Base-by-base conservation (phyloP, 1,140 invertebrate species). In the Listronotus bonariensis region DNA sequence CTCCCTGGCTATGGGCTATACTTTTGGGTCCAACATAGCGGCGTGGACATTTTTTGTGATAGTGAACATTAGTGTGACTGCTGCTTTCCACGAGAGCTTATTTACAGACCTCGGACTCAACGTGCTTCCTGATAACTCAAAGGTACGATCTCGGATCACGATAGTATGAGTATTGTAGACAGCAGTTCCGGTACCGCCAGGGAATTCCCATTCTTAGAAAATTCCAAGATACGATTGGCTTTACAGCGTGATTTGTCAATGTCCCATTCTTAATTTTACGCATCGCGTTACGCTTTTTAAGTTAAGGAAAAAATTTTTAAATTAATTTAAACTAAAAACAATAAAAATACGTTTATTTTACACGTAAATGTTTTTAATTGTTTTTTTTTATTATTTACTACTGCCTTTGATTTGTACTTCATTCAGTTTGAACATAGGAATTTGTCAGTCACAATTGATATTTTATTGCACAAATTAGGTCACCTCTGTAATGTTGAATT, bases 1-100 rank as follows among this genome's bases (percentile, higher is more conserved):
- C 48, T 65, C 59, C 60, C 68, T 63, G 72, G 72, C 70, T 72
- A 74, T 74, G 72, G 72, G 72, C 72, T 63, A 58, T 57, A 67
- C 55, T 70, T 69, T 62, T 59, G 65, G 65, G 61, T 46, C 66
- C 62, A 64, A 59, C 49, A 67, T 62, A 68, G 55, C 67, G 56
- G 58, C 63, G 54, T 74, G 72, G 72, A 72, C 72, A 54, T 70
- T 68, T 45, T 64, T 74, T 60, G 68, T 68, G 68, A 63, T 68
- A 53, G 68, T 74, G 62, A 65, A 56, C 32, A 59, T 68, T 52
- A 53, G 65, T 42, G 62, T 62, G 48, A 46, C 49, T 67, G 49
- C 51, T 40, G 53, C 55, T 56, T 65, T 52, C 14, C 65, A 71
- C 26, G 41, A 46, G 40, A 61, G 52, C 42, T 63, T 73, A 12